Base-by-base conservation (phyloP, 2,113 vertebrate species). In the Prionailurus bengalensis region DNA sequence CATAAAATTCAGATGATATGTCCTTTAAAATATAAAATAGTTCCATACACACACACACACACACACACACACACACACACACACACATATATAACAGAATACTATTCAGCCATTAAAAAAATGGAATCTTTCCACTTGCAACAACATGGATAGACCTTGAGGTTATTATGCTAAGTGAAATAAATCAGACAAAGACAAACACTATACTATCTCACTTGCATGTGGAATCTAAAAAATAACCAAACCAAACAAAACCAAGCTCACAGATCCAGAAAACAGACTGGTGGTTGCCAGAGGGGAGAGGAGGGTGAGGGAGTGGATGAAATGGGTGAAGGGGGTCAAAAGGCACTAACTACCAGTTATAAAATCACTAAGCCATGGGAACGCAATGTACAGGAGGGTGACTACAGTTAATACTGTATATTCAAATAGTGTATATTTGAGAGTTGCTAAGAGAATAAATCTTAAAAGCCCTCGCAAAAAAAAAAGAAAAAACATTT, bases 11-110 rank as follows among this genome's bases (percentile, higher is more conserved):
- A 53, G 76, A 58, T 81, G 39, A 88, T 27, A 12, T 68, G 23
- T 45, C 36, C 53, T 94, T 91, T 82, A 83, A 88, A 90, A 84
- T 42, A 74, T 74, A 91, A 91, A 81, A 55, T 39, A 82, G n/a
- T 45, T 45, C 45, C 45, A 45, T 0, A 45, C 45, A 45, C 45
- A 45, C 7, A 45, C 45, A 45, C 42, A 42, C 42, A 42, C 42
- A 42, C 42, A 42, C 42, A 42, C 42, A 7, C 45, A 45, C 42
- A 45, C 42, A 42, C 42, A 42, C 42, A 42, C 42, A 42, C 42
- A 45, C 1, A 45, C 1, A 8, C 0, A 36, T n/a, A 83, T 29
- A 61, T 19, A 36, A 36, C 27, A 14, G 23, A 82, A 39, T 82
- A 63, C 3, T 3, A 63, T 63, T 83, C 55, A 31, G 81, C 36